These are phyloP conservation scores for Proctacanthus coquilletti DNA, from an alignment of 1,140 invertebrate species.

Conservation along the genomic window DNA sequence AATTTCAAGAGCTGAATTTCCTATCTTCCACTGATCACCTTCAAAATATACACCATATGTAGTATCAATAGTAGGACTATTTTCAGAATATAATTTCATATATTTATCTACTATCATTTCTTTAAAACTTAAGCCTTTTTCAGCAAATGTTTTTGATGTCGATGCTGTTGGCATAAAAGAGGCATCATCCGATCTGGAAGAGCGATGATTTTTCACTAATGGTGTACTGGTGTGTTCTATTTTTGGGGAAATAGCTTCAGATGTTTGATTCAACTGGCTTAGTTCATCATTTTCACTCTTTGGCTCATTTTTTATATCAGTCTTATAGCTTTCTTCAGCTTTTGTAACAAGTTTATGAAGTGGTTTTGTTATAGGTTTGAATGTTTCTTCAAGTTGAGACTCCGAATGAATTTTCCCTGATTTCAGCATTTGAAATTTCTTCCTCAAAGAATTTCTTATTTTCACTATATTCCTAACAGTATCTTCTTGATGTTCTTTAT, in stretches of 20 bases:
- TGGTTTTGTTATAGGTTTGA: slow-evolving; percentile 7
- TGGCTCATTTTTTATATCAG: not conserved
- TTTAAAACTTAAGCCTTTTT: not conserved
- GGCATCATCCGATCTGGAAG: too few relatives aligned
- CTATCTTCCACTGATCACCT: not conserved
- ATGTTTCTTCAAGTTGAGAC: slow-evolving; percentile 5
- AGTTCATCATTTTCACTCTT: not conserved
- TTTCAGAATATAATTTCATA: not conserved
- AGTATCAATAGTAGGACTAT: slow-evolving; percentile 1
- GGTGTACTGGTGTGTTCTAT: not conserved
- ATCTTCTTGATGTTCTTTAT: slow-evolving; percentile 1
- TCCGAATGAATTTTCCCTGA: slow-evolving; percentile 4
- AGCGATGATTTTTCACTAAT: not conserved
- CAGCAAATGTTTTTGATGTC: not conserved
- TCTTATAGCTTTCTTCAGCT: not conserved
- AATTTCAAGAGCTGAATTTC: not conserved
- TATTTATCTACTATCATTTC: not conserved
- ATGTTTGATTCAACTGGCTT: not conserved
- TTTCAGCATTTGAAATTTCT: slow-evolving; percentile 8
- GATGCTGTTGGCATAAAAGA: too few relatives aligned
- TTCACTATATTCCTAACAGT: slow-evolving; percentile 4
- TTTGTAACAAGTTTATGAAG: slow-evolving; percentile 7
- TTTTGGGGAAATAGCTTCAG: not conserved
- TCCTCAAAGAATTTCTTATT: slow-evolving; percentile 4
- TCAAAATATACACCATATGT: slow-evolving; percentile 2